Base-by-base conservation (phyloP, 2,888 invertebrate species). In the Cerastis leucographa region DNA sequence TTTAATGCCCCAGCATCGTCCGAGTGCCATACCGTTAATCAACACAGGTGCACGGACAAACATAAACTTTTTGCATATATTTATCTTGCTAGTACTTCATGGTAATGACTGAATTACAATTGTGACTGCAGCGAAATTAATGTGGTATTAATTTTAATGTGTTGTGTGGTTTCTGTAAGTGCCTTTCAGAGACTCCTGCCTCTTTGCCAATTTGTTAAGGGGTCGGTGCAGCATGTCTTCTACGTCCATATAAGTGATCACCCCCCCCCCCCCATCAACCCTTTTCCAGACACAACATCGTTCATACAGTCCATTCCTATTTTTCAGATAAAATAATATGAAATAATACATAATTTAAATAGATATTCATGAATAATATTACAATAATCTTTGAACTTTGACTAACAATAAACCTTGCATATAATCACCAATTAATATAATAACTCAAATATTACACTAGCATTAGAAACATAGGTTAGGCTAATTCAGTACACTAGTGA, bases 1-100 rank as follows among this genome's bases (percentile, higher is more conserved):
- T 91, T 91, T 90, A 90, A 87, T 90, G 85, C 86, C 76, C 72
- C 80, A 79, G 86, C 85, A 76, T 86, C 89, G 87, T 80, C 75
- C 80, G 84, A 84, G 82, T 85, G 84, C 87, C 83, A 77, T 85
- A 59, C 79, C 80, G 76, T 87, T 88, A 88, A 89, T 88, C 87
- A 89, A 86, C 86, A 86, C 91, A 90, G 90, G 89, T 90, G 90
- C 85, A 75, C 65, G 69, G 70, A 76, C 78, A 71, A 79, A 74
- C 74, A 71, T 54, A 76, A 75, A 77, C 49, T 77, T 82, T 85
- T 83, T 78, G 78, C 80, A 86, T 86, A 78, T 68, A 71, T 76
- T 73, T 78, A 77, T 76, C 2, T n/a, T n/a, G n/a, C 64, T 61
- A 19, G 78, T 76, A 72, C 59, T 81, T 80, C 78, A 85, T 82